phyloP scores from a whole-genome alignment of 2,797 vertebrate species.

The Luscinia megarhynchos region DNA sequence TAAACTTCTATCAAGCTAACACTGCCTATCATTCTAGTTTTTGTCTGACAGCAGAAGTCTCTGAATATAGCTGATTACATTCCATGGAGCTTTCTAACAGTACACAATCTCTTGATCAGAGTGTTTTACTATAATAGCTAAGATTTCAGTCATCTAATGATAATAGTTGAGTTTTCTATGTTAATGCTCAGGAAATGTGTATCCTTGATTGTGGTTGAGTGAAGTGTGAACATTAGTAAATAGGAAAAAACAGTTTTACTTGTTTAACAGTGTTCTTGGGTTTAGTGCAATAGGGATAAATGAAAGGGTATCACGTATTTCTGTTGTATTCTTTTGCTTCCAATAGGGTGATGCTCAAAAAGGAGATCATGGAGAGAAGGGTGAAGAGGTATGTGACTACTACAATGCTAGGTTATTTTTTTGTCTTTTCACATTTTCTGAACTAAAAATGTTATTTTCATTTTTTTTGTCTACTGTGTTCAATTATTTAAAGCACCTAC shows the following conservation, averaged over 20 bases:
- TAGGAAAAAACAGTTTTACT: background rate
- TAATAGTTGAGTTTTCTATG: background rate
- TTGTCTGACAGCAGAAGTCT: background rate
- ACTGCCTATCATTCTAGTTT: background rate
- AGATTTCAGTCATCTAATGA: background rate
- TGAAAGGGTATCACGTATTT: background rate
- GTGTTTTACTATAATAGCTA: background rate
- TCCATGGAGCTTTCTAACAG: background rate
- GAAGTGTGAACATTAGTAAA: background rate
- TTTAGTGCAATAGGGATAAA: background rate
- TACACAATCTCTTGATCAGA: background rate
- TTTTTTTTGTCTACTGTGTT: background rate
- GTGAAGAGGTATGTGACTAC: conserved; percentile 77
- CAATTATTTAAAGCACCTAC: background rate
- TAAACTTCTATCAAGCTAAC: background rate
- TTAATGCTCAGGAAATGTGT: background rate
- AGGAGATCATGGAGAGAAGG: conserved; percentile 82
- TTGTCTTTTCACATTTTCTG: background rate
- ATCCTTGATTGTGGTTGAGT: background rate
- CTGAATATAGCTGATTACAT: background rate
- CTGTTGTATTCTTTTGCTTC: conserved; percentile 28
- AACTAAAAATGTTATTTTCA: background rate
- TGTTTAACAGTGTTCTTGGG: background rate
- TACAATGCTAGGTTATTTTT: background rate
- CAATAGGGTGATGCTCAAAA: conserved; percentile 83